Base-by-base conservation (phyloP, 2,797 vertebrate species). In the Enteromius thamalakanensis region DNA sequence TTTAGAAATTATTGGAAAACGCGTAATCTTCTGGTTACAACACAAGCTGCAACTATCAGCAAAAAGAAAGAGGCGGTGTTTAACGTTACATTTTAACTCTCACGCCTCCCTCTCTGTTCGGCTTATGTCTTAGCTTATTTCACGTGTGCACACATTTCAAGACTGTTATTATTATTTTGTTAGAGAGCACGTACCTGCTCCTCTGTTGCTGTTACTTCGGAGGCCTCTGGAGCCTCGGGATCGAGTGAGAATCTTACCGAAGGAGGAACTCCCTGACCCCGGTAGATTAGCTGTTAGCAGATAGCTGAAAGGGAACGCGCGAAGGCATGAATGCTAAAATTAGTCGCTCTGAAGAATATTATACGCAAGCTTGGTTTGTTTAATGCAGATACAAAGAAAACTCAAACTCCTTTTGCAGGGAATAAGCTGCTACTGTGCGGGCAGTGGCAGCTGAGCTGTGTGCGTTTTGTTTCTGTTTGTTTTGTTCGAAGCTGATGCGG, bases 201-300 rank as follows among this genome's bases (percentile, higher is more conserved):
- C 17, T 17, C 23, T 42, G 17, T 5, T 15, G 19, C 29, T 6
- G 45, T 67, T 55, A 37, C 6, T 23, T 34, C 40, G 37, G 32
- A 74, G 75, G 84, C 84, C 80, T 79, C 9, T 34, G 7, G 58
- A 65, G 49, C 84, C 67, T 45, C 68, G 80, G 45, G 3, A 47
- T 82, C 58, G 21, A 65, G 34, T 82, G 4, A 37, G 9, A 70
- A 62, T 45, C 12, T 34, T 26, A 3, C 58, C 58, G 67, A 12
- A 8, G 8, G 21, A 15, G 9, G 15, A 12, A 15, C 49, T 77
- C 60, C 7, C 12, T 37, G 10, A 21, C n/a, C 12, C 65, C 64
- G 58, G 9, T 49, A 8, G 55, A 49, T 82, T 53, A 8, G 58
- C 17, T 42, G 21, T 65, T 23, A 55, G 34, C 58, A 32, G 32